Evolutionary conservation across 2,797 vertebrate genomes (phyloP).

Genomic region (Etheostoma perlongum): DNA sequence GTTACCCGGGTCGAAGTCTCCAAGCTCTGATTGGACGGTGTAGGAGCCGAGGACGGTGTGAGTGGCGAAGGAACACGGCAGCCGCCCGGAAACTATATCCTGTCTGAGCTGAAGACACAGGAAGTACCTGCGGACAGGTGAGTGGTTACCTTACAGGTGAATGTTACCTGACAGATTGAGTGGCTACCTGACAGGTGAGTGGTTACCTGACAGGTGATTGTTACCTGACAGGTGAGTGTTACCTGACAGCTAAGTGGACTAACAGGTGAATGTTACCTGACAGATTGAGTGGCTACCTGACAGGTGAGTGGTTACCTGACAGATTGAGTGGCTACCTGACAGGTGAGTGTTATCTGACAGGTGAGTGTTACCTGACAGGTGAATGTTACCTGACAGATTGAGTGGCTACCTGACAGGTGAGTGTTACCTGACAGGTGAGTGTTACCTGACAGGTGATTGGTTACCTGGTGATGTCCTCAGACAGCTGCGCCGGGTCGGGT

Average conservation of each 20-base stretch:
- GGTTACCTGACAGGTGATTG: too few species aligned
- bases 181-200: not conserved
- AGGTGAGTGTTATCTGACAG: too few species aligned
- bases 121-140: constrained; percentile 88
- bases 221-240: too few species aligned
- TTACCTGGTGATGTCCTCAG: constrained; percentile 97
- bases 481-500: constrained; percentile 94
- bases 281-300: too few species aligned
- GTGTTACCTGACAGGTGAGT: too few species aligned
- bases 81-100: constrained; percentile 91
- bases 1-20: constrained; percentile 90
- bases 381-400: too few species aligned
- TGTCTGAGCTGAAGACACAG: constrained; percentile 95
- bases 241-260: too few species aligned
- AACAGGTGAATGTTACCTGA: too few species aligned
- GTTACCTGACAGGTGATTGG: not conserved
- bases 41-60: constrained; percentile 94
- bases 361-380: constrained; percentile 7
- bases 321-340: too few species aligned
- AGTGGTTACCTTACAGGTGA: too few species aligned
- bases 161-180: constrained; percentile 8
- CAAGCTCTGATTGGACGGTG: constrained; percentile 94
- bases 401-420: too few species aligned
- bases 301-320: too few species aligned
- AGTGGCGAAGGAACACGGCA: constrained; percentile 95